Conservation (phyloP, 2,888 invertebrate genomes). For the Melinopterus prodromus region DNA sequence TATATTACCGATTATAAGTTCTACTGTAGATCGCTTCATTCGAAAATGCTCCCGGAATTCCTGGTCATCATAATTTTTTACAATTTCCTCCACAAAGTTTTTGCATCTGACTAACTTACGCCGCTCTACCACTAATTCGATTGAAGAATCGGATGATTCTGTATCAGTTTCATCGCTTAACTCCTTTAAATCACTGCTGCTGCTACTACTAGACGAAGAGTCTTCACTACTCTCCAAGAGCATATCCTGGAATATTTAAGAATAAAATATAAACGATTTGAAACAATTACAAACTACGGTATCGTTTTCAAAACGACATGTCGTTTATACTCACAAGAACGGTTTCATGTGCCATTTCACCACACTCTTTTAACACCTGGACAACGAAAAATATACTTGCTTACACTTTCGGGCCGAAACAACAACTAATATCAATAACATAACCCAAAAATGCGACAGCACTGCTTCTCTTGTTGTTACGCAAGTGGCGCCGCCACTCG, state of each 20-base stretch:
- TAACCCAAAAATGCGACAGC: not conserved
- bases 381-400: not conserved
- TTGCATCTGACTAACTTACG: not conserved
- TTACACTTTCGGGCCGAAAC: not conserved
- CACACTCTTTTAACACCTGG: not conserved
- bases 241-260: not conserved
- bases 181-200: not conserved
- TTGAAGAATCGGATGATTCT: not conserved
- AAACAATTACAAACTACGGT: not conserved
- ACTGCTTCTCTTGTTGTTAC: too few relatives aligned
- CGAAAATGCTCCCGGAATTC: not conserved
- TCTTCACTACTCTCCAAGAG: not conserved
- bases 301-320: not conserved
- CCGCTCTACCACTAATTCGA: not conserved
- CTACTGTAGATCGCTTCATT: not conserved
- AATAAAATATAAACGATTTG: not conserved
- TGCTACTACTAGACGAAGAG: not conserved
- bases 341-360: not conserved
- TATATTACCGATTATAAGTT: not conserved
- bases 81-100: not conserved
- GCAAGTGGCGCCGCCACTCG: too few relatives aligned
- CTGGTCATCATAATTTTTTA: not conserved
- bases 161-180: not conserved
- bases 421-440: not conserved
- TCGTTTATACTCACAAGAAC: not conserved